These are phyloP conservation scores for Oenanthe melanoleuca DNA, from an alignment of 2,113 vertebrate species.

Conservation along the genomic window DNA sequence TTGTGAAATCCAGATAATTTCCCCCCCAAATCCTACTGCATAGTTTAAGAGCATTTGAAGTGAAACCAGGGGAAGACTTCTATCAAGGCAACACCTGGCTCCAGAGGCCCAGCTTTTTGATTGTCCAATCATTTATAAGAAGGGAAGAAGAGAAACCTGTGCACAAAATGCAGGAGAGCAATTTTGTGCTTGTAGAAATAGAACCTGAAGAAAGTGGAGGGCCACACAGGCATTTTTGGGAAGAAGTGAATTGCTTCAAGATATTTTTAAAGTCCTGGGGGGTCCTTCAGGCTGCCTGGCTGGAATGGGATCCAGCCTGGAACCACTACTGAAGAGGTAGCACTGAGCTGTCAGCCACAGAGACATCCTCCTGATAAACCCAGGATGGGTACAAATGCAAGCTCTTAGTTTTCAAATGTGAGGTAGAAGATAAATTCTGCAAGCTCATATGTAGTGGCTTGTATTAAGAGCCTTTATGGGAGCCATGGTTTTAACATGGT, in stretches of 20 bases:
- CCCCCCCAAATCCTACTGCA: not conserved
- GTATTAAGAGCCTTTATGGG: not conserved
- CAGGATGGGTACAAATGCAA: not conserved
- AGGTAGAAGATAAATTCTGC: not conserved
- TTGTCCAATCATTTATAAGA: not conserved
- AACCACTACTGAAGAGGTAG: not conserved
- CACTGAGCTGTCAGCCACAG: not conserved
- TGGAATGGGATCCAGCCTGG: not conserved
- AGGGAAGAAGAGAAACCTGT: not conserved
- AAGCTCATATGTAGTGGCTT: not conserved
- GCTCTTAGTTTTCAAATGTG: not conserved
- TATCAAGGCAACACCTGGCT: not conserved
- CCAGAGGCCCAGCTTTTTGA: not conserved
- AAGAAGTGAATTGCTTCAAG: not conserved
- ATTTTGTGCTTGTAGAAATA: not conserved
- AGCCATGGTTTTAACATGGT: not conserved
- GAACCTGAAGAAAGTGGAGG: not conserved
- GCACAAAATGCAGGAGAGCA: not conserved
- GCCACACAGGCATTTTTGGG: not conserved
- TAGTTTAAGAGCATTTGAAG: not conserved
- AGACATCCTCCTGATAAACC: not conserved
- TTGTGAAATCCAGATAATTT: constrained; percentile 11
- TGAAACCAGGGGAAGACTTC: not conserved
- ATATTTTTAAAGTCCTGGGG: not conserved
- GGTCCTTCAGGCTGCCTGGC: not conserved